Base-by-base conservation (phyloP, 2,888 invertebrate genomes). In the Noctua janthina region DNA sequence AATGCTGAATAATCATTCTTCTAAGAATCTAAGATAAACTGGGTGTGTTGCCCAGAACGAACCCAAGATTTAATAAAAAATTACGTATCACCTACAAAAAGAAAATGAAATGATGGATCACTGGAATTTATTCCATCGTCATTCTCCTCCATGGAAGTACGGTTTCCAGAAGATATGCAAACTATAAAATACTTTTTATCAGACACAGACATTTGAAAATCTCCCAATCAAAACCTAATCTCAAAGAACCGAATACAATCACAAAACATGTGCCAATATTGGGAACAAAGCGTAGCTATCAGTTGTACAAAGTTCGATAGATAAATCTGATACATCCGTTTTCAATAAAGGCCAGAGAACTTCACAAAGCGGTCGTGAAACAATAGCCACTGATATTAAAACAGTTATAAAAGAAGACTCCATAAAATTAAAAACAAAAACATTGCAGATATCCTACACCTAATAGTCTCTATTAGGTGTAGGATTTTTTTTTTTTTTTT, bases 321-420 rank as follows among this genome's bases (percentile, higher is more conserved):
- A 86, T 83, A 85, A 86, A 73, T 56, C 56, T 39, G 39, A 81
- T 66, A 74, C 82, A 86, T 76, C 82, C 74, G 82, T 81, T 72
- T 80, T 39, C 71, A 79, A n/a, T 64, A n/a, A 17, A 66, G 46
- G 72, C 59, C 17, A 69, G 5, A 81, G 51, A 66, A 76, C n/a
- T 76, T 54, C 51, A 74, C 49, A 67, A 54, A 62, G 70, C 20
- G 35, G 2, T 54, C 13, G 13, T 59, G 17, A 81, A 62, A 76
- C 73, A 83, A 76, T 69, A 4, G 35, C 11, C 4, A n/a, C 23
- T 54, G 35, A 17, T 85, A 46, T 49, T 35, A 39, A 84, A 85
- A 80, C 72, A 73, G 59, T 64, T 56, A 75, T 68, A 70, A 1
- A 35, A 64, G 17, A 64, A 64, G 15, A 1, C 64, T 64, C 1